A percentile compares a stretch with the other conserved stretches of the same genome.
Conservation (phyloP, 1,140 invertebrate species). For the Nebria ingens region DNA sequence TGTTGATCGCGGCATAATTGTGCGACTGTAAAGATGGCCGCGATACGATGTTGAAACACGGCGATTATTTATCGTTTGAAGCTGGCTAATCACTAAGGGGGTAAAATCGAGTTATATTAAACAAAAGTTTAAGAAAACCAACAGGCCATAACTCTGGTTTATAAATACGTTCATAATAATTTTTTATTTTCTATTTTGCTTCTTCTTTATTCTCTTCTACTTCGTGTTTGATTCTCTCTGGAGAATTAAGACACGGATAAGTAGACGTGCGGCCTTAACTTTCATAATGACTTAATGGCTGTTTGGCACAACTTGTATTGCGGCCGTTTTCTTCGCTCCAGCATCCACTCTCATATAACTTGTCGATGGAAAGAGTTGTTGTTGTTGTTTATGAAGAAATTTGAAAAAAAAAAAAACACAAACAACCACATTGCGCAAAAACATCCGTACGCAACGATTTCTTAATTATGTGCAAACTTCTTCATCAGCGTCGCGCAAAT, state of each 20-base stretch:
- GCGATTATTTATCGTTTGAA: too few relatives aligned
- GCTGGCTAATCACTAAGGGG: too few relatives aligned
- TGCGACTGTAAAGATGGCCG: too few relatives aligned
- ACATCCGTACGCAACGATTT: background rate
- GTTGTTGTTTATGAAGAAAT: conserved; percentile 2
- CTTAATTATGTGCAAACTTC: conserved; percentile 7
- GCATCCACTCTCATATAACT: conserved; percentile 12
- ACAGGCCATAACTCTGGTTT: conserved; percentile 6
- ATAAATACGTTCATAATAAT: background rate
- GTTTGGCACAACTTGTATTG: conserved; percentile 16
- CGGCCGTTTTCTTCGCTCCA: background rate
- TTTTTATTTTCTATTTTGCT: too few relatives aligned
- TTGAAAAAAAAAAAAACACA: background rate
- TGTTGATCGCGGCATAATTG: too few relatives aligned
- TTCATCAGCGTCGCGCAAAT: background rate
- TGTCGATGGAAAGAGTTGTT: conserved; percentile 12
- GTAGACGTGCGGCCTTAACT: conserved; percentile 13
- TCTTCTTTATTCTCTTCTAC: too few relatives aligned
- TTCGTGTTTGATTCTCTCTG: conserved; percentile 1
- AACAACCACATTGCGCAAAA: too few relatives aligned
- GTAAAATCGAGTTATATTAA: conserved; percentile 9
- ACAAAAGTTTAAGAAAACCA: conserved; percentile 9
- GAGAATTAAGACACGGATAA: conserved; percentile 18
- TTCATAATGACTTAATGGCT: conserved; percentile 20
- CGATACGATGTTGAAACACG: too few relatives aligned